Evolutionary conservation across 2,797 vertebrate species (phyloP), one percentile per base, ranked within the genome.

Genomic region (Scleropages formosus): DNA sequence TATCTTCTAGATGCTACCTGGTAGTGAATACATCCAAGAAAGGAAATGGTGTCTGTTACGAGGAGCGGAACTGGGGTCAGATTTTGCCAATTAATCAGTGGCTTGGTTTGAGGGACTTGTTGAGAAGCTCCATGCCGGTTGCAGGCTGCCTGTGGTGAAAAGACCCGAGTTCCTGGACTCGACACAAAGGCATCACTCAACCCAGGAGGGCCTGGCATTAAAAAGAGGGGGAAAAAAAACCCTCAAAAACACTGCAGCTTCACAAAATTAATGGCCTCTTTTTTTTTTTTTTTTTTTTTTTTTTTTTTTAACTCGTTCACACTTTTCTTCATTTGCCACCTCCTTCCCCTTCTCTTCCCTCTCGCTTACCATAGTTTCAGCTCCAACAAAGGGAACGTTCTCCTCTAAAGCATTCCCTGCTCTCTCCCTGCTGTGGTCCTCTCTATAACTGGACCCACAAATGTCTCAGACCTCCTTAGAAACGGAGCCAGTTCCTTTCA

Each of bases 241-340:
- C 87, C 87, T 90, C 87, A 87, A 89, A 86, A 89, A 87, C 87
- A 88, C 75, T 69, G 72, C 66, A 60, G 72, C 86, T 85, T 87
- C 84, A 88, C 86, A 88, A 90, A 91, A 91, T 90, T 89, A 91
- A 91, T 89, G 89, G 84, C 86, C 86, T 86, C 87, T 89, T 88
- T 90, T 87, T 89, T 88, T 89, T 88, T 84, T n/a, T n/a, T n/a
- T n/a, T n/a, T 86, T 87, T 89, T 88, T 90, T 87, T 89, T 88
- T 89, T n/a, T n/a, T n/a, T n/a, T n/a, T n/a, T n/a, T n/a, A n/a
- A 82, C 86, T 84, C 80, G 82, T 82, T 77, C 64, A 62, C 74
- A 72, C 75, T 74, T 75, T 70, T 73, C 79, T 69, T 59, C 60
- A 44, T 62, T 61, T 77, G 82, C 66, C 31, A 67, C 46, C 49